Evolutionary conservation across 2,113 vertebrate species (phyloP), one percentile per base, ranked within the genome.

Genomic region (Aplodontia rufa): DNA sequence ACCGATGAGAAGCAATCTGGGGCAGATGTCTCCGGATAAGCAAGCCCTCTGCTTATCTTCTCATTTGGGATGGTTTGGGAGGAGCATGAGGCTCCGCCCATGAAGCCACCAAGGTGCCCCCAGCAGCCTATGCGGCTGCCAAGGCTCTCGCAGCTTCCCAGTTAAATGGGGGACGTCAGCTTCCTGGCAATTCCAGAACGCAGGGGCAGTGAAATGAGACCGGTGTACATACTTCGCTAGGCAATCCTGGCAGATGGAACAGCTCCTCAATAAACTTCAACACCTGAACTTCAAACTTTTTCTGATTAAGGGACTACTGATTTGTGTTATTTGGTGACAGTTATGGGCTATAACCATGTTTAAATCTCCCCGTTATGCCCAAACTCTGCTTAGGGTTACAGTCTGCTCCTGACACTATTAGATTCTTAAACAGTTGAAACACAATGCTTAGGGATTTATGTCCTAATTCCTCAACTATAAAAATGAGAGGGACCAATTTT

Each of bases 351-450:
- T 97, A 97, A 97, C 97, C 78, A 89, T 94, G 80, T 95, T 92
- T 96, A 96, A 97, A 97, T 95, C 89, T 96, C 90, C 90, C 96
- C 97, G 95, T 95, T 28, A 97, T 97, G 68, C 96, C 94, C 96
- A 96, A 98, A 96, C 90, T 95, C 81, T 87, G 91, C 97, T 97
- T 97, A 96, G 68, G 58, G 94, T 97, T 95, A 87, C 58, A 71
- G 89, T n/a, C 96, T 93, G 94, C 96, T 97, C 97, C 84, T 92
- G 85, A 94, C 51, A 35, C 93, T 92, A 85, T 96, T 98, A 96
- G 94, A 93, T 91, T 95, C 94, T 94, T 91, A 97, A 76, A 3
- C 91, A 94, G 90, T 64, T 87, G 93, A 96, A 96, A 93, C 75
- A 75, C 75, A 94, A 81, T 96, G 62, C 94, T 97, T 94, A 95